phyloP scores from a whole-genome alignment of 1,140 invertebrate species.

The Caerostris extrusa region DNA sequence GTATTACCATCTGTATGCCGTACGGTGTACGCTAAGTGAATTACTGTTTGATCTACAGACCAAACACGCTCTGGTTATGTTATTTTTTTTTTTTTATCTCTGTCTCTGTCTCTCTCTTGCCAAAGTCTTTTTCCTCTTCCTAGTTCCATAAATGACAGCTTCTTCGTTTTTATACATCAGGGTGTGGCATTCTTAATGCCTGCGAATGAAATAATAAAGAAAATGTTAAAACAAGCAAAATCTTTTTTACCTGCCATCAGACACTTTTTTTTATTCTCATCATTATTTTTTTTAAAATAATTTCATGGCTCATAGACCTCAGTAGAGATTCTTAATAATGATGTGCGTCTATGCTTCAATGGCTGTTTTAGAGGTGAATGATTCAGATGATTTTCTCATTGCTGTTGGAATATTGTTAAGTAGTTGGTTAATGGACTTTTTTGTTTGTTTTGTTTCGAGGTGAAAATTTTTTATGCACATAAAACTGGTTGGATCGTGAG shows the following conservation, averaged over 20 bases:
- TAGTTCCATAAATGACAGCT: background rate
- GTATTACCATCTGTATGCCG: background rate
- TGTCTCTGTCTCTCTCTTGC: background rate
- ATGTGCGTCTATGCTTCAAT: background rate
- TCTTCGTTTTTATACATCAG: background rate
- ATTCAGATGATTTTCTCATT: background rate
- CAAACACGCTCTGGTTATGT: background rate
- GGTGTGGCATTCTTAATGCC: background rate
- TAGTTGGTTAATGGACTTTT: conserved; percentile 32
- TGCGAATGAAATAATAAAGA: background rate
- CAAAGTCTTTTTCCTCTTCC: background rate
- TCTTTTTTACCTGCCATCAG: background rate
- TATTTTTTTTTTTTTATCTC: background rate
- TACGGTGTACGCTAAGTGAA: background rate
- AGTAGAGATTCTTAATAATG: background rate
- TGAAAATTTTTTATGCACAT: background rate
- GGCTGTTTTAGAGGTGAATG: background rate
- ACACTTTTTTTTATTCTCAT: background rate
- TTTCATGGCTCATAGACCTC: background rate
- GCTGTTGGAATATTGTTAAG: conserved; percentile 4
- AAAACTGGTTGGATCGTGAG: background rate
- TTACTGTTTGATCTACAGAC: conserved; percentile 18
- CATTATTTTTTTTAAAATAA: background rate
- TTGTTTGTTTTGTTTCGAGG: background rate
- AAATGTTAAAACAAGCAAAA: background rate